phyloP scores from a whole-genome alignment of 2,797 vertebrate genomes.

The Rhinogobio ventralis region DNA sequence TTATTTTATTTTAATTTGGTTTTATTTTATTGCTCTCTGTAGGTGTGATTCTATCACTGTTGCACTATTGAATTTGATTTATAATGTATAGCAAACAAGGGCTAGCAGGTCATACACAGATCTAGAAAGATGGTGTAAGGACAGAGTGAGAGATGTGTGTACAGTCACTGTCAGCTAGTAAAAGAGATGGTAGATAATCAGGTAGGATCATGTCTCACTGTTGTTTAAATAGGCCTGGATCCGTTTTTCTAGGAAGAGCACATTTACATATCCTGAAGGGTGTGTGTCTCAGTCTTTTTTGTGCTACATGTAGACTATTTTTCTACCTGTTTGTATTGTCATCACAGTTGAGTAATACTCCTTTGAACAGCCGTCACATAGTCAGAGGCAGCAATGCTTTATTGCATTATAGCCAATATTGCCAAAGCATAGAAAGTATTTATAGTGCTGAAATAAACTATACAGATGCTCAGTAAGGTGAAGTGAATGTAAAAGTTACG shows the following conservation, averaged over 20 bases:
- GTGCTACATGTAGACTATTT: neutral
- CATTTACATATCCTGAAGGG: constrained; percentile 64
- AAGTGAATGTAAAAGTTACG: neutral
- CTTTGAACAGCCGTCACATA: neutral
- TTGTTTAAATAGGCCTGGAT: constrained; percentile 52
- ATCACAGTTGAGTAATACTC: constrained; percentile 7
- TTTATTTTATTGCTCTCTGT: neutral
- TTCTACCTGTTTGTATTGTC: constrained; percentile 7
- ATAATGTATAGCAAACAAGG: neutral
- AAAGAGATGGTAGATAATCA: constrained; percentile 27
- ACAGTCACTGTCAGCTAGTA: neutral
- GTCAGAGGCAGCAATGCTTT: neutral
- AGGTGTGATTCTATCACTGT: neutral
- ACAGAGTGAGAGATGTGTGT: neutral
- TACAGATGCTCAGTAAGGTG: neutral
- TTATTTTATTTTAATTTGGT: neutral
- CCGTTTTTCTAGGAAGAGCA: constrained; percentile 58
- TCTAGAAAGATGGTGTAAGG: neutral
- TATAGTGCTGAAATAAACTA: neutral
- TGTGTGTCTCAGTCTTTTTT: constrained; percentile 16
- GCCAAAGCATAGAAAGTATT: neutral
- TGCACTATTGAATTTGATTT: neutral
- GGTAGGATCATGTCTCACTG: constrained; percentile 25
- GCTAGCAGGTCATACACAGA: neutral
- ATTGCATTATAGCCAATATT: neutral